phyloP scores from a whole-genome alignment of 92 coral and sea anemone genomes.

The Heteractis magnifica region DNA sequence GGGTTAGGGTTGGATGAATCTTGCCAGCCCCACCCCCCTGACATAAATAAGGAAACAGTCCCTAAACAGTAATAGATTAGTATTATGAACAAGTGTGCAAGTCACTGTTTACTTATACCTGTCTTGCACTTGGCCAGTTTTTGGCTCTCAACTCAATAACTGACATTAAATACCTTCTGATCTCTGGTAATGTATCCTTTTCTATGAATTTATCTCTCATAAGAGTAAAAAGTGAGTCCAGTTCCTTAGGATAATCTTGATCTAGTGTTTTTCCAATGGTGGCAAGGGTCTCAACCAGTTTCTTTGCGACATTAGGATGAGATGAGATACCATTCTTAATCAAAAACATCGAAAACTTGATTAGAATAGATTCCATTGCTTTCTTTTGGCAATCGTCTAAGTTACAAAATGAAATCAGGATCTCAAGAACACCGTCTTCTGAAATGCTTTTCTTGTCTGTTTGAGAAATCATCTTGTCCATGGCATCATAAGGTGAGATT shows the following conservation, averaged over 20 bases:
- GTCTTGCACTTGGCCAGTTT: conserved; percentile 19
- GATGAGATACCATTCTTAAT: not conserved
- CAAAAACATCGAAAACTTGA: not conserved
- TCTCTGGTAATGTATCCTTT: not conserved
- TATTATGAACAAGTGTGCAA: not conserved
- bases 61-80: too few species aligned
- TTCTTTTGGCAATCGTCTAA: not conserved
- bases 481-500: not conserved
- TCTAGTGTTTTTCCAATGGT: conserved; percentile 5
- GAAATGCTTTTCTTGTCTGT: not conserved
- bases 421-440: not conserved
- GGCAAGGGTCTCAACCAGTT: not conserved
- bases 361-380: not conserved
- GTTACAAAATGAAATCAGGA: conserved; percentile 1
- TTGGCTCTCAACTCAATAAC: conserved; percentile 25
- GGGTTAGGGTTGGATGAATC: too few species aligned
- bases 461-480: not conserved
- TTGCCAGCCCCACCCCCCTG: too few species aligned
- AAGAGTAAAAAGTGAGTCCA: conserved; percentile 17
- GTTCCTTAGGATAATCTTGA: not conserved
- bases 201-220: conserved; percentile 34
- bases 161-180: conserved; percentile 7
- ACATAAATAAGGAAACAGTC: not conserved
- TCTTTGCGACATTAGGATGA: not conserved
- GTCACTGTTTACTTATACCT: not conserved